Base-by-base conservation (phyloP, 2,888 invertebrate genomes). In the Drosophila algonquin region DNA sequence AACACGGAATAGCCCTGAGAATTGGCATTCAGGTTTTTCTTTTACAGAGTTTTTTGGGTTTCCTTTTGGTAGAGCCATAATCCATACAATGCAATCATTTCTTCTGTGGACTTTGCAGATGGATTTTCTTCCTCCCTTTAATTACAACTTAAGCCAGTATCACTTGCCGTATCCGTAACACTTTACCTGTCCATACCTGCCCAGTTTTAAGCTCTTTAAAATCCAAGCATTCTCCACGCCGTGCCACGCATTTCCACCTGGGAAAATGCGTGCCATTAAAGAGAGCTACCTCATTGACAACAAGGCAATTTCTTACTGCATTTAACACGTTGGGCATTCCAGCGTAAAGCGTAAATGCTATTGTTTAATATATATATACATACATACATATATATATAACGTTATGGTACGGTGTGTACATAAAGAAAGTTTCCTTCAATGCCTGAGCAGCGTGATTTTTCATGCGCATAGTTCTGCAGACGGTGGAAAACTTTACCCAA, bases 371-470 rank as follows among this genome's bases (percentile, higher is more conserved):
- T n/a, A 40, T n/a, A 40, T 35, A 5, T 14, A 40, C 5, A 14
- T 14, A 40, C 2, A 40, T 40, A 6, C 7, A 40, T 14, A 40
- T 6, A 16, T 16, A 30, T 12, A 21, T 18, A 14, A 18, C n/a
- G 27, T 1, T 10, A 14, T 48, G 7, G 40, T 5, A 32, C 32
- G 12, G 35, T 12, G 12, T 35, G 40, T 40, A 40, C 40, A 40
- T 40, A 7, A 40, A 40, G 45, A 57, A 57, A 57, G 57, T 57
- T 57, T 58, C 40, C 32, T 21, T 40, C 58, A 58, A 35, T 57
- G 57, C 30, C 30, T 21, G 32, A 47, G 35, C 21, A 5, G 56
- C 72, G 65, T 80, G 83, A 80, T 78, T 83, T 83, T 80, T 83
- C 81, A 80, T 55, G 81, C 69, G 63, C 56, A 64, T 62, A 62